Conservation (phyloP, 1,140 invertebrate genomes). For the Habropoda laboriosa region DNA sequence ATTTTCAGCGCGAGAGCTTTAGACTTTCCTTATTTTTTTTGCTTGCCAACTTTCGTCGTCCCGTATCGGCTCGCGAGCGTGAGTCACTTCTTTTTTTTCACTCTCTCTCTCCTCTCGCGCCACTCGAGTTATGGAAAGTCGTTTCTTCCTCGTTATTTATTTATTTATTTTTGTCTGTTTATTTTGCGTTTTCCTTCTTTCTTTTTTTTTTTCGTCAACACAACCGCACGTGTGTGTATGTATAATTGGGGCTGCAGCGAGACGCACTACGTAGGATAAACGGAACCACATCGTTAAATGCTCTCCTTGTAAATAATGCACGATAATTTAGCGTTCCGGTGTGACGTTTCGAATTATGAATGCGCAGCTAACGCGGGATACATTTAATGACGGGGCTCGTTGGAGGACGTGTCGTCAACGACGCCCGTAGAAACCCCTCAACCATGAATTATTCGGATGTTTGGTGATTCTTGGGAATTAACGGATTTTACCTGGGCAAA, state of each 20-base stretch:
- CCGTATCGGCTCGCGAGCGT: constrained; percentile 31
- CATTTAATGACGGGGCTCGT: constrained; percentile 39
- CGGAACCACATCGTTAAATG: constrained; percentile 28
- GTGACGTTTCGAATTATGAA: constrained; percentile 30
- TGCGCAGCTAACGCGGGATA: background rate
- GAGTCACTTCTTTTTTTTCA: background rate
- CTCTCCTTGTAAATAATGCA: constrained; percentile 28
- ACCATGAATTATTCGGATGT: background rate
- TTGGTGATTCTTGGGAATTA: background rate
- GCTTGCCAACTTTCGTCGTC: constrained; percentile 23
- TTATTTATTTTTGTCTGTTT: constrained; percentile 3
- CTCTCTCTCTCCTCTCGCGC: background rate
- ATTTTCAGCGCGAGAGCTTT: constrained; percentile 51
- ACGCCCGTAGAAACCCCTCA: background rate
- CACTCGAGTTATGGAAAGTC: constrained; percentile 6
- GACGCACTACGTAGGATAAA: constrained; percentile 3
- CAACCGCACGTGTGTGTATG: background rate
- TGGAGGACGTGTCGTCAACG: background rate
- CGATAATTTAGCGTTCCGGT: constrained; percentile 37
- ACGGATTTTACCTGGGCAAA: background rate
- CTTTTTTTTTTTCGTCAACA: background rate
- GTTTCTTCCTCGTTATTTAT: constrained; percentile 25
- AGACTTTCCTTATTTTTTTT: constrained; percentile 43
- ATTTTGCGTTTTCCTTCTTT: background rate
- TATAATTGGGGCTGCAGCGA: constrained; percentile 33